Evolutionary conservation across 2,797 vertebrate species (phyloP), one percentile per base, ranked within the genome.

Genomic region (Microctenopoma steveboyesi): DNA sequence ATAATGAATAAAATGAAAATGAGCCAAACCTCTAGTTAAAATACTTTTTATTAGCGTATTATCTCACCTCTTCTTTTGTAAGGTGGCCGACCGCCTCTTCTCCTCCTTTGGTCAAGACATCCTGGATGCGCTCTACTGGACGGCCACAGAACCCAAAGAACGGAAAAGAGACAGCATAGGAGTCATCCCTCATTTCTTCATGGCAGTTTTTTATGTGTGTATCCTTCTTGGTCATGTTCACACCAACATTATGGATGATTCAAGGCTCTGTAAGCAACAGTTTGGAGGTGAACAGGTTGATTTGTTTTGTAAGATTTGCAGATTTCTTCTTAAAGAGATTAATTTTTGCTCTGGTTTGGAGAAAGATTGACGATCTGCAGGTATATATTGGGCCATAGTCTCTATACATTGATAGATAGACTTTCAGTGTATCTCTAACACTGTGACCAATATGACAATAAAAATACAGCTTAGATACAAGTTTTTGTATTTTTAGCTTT

Each of bases 191-290:
- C 97, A 99, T 88, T 98, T 99, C 78, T 76, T 98, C 70, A 99
- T 99, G 96, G 98, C 97, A 0, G 96, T 99, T 61, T 92, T 97
- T n/a, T 99, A 99, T 84, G 97, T 99, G 86, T 98, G 98, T 99
- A 99, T 99, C 98, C 95, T 97, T 79, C 30, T 25, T 8, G n/a
- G 25, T 51, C 3, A 57, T 28, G 25, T 45, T 12, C 3, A 35
- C 39, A 40, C 18, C 3, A 39, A 25, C 5, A 6, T 9, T 9
- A 8, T 35, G 16, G 13, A 0, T 7, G 9, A 28, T 22, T 43
- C 16, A 8, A 45, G 12, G 46, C 16, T 35, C 5, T 12, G 2
- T 9, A 39, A 37, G 18, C 0, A 5, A n/a, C 8, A 9, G 30
- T 13, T n/a, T 46, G 22, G 9, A 25, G 12, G 3, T 4, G 22